phyloP scores from a whole-genome alignment of 2,888 invertebrate species.

The Dicranocentrus wangi region DNA sequence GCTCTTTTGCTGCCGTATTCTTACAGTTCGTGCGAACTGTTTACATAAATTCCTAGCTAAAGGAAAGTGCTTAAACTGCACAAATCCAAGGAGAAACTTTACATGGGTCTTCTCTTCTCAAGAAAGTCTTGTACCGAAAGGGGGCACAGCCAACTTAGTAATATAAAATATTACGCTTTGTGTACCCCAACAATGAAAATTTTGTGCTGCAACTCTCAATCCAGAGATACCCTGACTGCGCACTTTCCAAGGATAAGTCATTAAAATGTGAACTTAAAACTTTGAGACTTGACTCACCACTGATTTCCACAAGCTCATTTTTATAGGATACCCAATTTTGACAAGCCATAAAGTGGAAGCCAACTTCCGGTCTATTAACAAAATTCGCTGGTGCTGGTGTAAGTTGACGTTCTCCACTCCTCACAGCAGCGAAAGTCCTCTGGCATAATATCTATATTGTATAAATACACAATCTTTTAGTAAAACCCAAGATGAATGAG shows the following conservation, averaged over 20 bases:
- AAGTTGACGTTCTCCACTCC: no score
- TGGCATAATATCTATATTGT: no score
- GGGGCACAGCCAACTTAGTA: no score
- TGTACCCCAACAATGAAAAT: constrained; percentile 44
- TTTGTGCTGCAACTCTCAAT: constrained; percentile 27
- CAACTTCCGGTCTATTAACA: constrained; percentile 42
- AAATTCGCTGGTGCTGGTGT: no score
- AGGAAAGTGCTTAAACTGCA: constrained; percentile 44
- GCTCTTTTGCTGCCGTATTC: background rate
- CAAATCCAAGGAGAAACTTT: constrained; percentile 15
- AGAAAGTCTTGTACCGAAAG: no score
- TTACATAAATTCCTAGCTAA: background rate
- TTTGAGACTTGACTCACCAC: constrained; percentile 3
- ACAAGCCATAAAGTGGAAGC: constrained; percentile 52
- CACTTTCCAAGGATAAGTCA: constrained; percentile 55
- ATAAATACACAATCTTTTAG: no score
- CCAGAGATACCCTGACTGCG: constrained; percentile 11
- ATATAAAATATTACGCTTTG: no score
- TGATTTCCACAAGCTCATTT: constrained; percentile 38
- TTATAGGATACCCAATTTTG: constrained; percentile 39
- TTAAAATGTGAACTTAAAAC: constrained; percentile 47
- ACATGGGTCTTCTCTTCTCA: no score
- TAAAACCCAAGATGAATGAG: no score
- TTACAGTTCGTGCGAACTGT: background rate
- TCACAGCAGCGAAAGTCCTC: no score